Evolutionary conservation across 2,113 vertebrate genomes (phyloP), one percentile per base, ranked within the genome.

Genomic region (Crotalus horridus): DNA sequence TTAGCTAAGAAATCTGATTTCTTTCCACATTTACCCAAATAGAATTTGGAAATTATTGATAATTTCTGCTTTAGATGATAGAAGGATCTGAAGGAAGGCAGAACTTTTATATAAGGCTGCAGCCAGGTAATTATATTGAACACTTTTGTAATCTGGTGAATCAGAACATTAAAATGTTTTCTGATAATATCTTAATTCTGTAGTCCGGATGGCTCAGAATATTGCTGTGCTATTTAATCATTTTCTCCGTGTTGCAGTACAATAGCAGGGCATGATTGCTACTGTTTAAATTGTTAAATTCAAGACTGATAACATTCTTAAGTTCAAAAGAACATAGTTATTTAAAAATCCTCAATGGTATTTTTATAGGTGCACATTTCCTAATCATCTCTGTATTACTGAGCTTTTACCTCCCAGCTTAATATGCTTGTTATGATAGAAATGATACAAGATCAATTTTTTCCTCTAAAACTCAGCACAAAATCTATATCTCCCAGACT

Each of bases 101-200:
- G 93, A 93, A 92, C 93, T 95, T 94, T 95, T 94, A 59, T 92
- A 39, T 69, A 92, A 56, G 55, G 61, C 93, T 97, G 92, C 95
- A 96, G 90, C 87, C 88, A 21, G 46, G 94, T 97, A 95, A 61
- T 94, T 89, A 85, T 69, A 91, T 51, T 96, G 93, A 97, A 96
- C 96, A 88, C 87, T 90, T 96, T 96, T 92, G 91, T 96, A 96
- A 94, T 93, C 90, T 95, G 85, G 1, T 95, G 93, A 96, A 95
- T 87, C 26, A 0, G 39, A 53, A 0, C 94, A 90, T 92, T 94
- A 94, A 96, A 95, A 86, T 92, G 13, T 92, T 95, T 94, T 96
- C 94, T 96, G 94, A 61, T 46, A 2, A 87, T 94, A 5, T 21
- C 3, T 93, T 93, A 91, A 92, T 93, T 94, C 89, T 93, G 69